Base-by-base conservation (phyloP, 1,140 invertebrate genomes). In the Apis laboriosa region DNA sequence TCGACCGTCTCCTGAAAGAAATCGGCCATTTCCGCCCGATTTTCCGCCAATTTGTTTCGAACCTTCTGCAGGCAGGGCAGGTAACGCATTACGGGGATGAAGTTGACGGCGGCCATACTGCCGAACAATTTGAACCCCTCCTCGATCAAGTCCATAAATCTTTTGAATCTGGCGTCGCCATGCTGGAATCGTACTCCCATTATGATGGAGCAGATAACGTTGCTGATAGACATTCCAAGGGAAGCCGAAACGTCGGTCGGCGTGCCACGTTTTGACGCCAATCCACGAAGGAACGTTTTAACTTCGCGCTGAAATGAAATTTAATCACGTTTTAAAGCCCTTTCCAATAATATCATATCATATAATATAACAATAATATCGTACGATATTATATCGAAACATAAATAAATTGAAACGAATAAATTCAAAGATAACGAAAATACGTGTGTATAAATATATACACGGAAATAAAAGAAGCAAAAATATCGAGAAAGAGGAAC, bases 121-220 rank as follows among this genome's bases (percentile, higher is more conserved):
- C 97, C 97, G 85, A 98, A 98, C 0, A 98, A 95, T 70, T 95
- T 95, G 95, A 98, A 98, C 19, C 98, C 98, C 94, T 98, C 98
- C 86, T 98, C 97, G 85, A 98, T 97, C 9, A 98, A 94, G 61
- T 95, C 92, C 95, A 97, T 98, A 89, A 98, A 97, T 61, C 97
- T 94, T 28, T 95, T 94, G 93, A 98, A 99, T 24, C 95, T 95
- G 2, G 94, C 92, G 88, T 98, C 97, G 21, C 97, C 96, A 83
- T 96, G 95, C 64, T 96, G 95, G 92, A 98, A 99, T 11, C 97
- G 95, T 0, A 97, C 96, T 24, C 97, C 97, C 97, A 99, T 99
- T 84, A 98, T 95, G 56, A 99, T 96, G 49, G 96, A 97, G 92
- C 98, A 98, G 80, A 99, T 98, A 1, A 99, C 97, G 92, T 99